Base-by-base conservation (phyloP, 1,140 invertebrate genomes). In the Phocides pigmalion region DNA sequence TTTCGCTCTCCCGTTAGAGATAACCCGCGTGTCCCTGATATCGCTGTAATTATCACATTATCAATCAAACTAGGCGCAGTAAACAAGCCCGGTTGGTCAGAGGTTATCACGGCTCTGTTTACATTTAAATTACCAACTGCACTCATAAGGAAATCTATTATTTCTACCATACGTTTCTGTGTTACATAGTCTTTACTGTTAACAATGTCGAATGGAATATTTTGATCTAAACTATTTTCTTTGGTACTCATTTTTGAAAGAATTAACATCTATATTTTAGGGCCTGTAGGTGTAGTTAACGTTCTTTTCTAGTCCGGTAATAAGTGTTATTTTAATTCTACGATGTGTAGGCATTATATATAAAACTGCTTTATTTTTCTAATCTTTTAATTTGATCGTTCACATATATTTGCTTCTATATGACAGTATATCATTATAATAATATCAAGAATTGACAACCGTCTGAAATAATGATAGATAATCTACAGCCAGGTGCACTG, bases 41-140 rank as follows among this genome's bases (percentile, higher is more conserved):
- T 70, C 67, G 39, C 56, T 62, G 41, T 70, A 62, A 58, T 74
- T 56, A 81, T 84, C 78, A 68, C 73, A 64, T 76, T 83, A 78
- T 84, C 81, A 87, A 87, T 87, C 82, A 84, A 80, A 81, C 74
- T 76, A 76, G 71, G 79, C 66, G 76, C 72, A 66, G 79, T 84
- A 82, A 82, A 84, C 79, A 81, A 73, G 67, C 66, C 53, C 65
- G 69, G 39, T 54, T 28, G 56, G 56, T 39, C 32, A 20, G 69
- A 51, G 84, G 79, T 87, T 84, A 84, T 83, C 64, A 47, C 50
- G 41, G 50, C 62, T 69, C 49, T 82, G 83, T 86, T 84, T 81
- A 80, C 74, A 69, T 54, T 62, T 16, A 47, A 16, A 59, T 47
- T 17, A 37, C 50, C 28, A 39, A 20, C 42, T 59, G 64, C 64